Conservation (phyloP, 1,140 invertebrate species). For the Gryon sp. region DNA sequence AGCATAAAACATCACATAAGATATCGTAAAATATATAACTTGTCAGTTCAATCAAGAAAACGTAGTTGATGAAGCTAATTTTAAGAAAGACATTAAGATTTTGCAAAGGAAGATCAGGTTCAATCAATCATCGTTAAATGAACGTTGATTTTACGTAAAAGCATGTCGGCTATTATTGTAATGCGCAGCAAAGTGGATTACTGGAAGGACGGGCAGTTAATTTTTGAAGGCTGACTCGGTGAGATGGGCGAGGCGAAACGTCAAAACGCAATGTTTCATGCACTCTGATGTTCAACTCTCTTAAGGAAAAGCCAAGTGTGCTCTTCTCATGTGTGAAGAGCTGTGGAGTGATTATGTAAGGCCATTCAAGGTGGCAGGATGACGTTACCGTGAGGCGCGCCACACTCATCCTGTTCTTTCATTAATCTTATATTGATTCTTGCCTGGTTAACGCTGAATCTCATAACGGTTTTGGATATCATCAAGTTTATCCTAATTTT, state of each 20-base stretch:
- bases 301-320: conserved; percentile 28
- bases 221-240: conserved; percentile 43
- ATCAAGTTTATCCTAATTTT: too few species aligned
- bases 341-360: conserved; percentile 70
- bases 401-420: conserved; percentile 69
- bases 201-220: conserved; percentile 40
- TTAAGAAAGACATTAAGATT: neutral
- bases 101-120: too few species aligned
- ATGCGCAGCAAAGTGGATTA: conserved; percentile 26
- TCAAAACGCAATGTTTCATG: conserved; percentile 38
- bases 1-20: neutral
- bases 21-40: neutral
- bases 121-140: neutral
- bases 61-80: neutral
- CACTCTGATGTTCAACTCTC: conserved; percentile 12
- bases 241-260: conserved; percentile 37
- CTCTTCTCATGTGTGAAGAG: conserved; percentile 52
- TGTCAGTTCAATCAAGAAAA: neutral
- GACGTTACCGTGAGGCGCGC: conserved; percentile 69
- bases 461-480: conserved; percentile 47
- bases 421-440: conserved; percentile 51
- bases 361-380: conserved; percentile 72
- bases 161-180: conserved; percentile 16
- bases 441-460: conserved; percentile 1
- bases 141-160: too few species aligned